Percentiles rank a stretch among this genome's conserved stretches.
Evolutionary conservation across 2,888 invertebrate genomes (phyloP).

Genomic region (Temnothorax ravouxi): DNA sequence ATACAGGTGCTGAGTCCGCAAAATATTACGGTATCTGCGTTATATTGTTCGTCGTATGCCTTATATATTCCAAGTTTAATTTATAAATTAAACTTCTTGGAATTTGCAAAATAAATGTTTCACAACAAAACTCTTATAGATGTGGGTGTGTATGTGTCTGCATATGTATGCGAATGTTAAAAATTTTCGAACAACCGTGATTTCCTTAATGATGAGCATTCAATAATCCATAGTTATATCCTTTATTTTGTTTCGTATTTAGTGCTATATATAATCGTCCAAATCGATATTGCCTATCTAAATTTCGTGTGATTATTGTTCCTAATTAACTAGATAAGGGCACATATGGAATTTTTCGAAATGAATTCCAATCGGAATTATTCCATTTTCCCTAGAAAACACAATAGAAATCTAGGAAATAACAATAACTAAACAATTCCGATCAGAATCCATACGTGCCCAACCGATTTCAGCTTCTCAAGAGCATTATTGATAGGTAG

Average conservation of each 20-base stretch:
- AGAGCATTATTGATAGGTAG: background rate
- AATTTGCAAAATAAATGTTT: conserved; percentile 50
- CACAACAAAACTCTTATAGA: background rate
- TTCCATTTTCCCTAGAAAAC: too few species aligned
- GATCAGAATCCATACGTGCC: too few species aligned
- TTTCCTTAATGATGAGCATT: background rate
- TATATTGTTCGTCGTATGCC: conserved; percentile 36
- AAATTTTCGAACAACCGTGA: background rate
- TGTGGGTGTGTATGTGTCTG: background rate
- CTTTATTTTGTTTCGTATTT: background rate
- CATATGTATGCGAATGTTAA: background rate
- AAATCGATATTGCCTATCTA: background rate
- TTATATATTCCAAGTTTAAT: conserved; percentile 41
- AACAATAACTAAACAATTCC: too few species aligned
- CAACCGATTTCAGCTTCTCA: background rate
- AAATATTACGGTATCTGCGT: conserved; percentile 30
- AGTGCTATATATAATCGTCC: background rate
- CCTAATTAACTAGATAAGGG: background rate
- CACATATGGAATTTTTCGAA: too few species aligned
- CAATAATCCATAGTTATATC: background rate
- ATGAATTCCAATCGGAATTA: too few species aligned
- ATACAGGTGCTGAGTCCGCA: background rate
- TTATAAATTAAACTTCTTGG: conserved; percentile 38
- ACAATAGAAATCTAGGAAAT: too few species aligned
- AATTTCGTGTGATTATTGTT: background rate